Base-by-base conservation (phyloP, 2,113 vertebrate genomes). In the Pleuronectes platessa region DNA sequence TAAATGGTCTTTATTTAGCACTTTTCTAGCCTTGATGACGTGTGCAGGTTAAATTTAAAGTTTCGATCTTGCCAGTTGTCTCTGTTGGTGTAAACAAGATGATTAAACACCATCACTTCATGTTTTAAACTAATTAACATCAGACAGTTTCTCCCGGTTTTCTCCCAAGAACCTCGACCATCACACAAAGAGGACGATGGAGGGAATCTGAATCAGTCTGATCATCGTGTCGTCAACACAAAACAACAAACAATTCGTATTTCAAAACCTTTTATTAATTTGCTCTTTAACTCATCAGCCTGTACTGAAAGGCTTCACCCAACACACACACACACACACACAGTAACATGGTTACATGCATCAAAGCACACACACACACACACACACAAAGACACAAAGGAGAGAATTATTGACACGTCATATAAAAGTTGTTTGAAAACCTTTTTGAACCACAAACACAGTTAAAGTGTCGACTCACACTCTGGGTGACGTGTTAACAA, bases 251-350 rank as follows among this genome's bases (percentile, higher is more conserved):
- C 45, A 31, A 10, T 26, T 26, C 62, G 20, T 68, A 74, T 63
- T 72, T 77, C 23, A 81, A 87, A 83, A 79, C 20, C 6, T 65
- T 85, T 83, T 81, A 79, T 76, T 82, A 61, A 72, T 40, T 69
- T 69, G 69, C 69, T 77, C 54, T 37, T 9, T 65, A 45, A 61
- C 62, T 71, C 31, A 69, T 21, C 59, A 61, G 59, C 31, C 60
- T 56, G 63, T 61, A 81, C 13, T 4, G 69, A 78, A 81, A 79
- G 11, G 26, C 68, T 49, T 40, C 74, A 77, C n/a, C 64, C 53
- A n/a, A 66, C 61, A 61, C 75, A 61, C 4, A 35, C 31, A 61
- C 60, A 54, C 40, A 12, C 40, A 42, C 40, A 13, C 40, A 42
- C 53, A 2, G 14, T 5, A n/a, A 76, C 58, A 21, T 2, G 5